Percentiles rank a stretch among this genome's conserved stretches.
These are phyloP conservation scores for Leptogaster cylindrica DNA, from an alignment of 2,888 invertebrate genomes.

Conservation along the genomic window DNA sequence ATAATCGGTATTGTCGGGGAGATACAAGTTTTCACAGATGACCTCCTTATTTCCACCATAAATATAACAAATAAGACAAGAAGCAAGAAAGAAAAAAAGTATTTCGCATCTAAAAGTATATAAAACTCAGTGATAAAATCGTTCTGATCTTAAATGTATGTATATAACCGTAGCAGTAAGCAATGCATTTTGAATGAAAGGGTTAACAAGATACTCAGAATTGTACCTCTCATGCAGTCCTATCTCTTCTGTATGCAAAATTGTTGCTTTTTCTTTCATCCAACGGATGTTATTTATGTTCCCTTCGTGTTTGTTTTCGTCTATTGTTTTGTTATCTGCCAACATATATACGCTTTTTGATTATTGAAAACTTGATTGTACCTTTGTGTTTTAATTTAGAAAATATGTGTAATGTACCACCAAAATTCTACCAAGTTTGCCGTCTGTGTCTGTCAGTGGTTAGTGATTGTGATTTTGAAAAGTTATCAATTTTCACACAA, in stretches of 20 bases:
- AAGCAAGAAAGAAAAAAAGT: too few species aligned
- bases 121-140: slow-evolving; percentile 26
- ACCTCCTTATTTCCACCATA: slow-evolving; percentile 21
- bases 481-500: slow-evolving; percentile 61
- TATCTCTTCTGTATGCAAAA: slow-evolving; percentile 25
- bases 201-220: slow-evolving; percentile 29
- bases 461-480: slow-evolving; percentile 76
- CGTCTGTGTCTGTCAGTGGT: slow-evolving; percentile 88
- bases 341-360: slow-evolving; percentile 20
- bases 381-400: slow-evolving; percentile 52
- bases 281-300: slow-evolving; percentile 26
- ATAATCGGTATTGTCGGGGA: slow-evolving; percentile 8
- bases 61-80: slow-evolving; percentile 17
- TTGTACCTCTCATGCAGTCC: slow-evolving; percentile 21
- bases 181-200: slow-evolving; percentile 35
- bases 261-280: slow-evolving; percentile 30
- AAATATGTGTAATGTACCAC: slow-evolving; percentile 91
- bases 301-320: slow-evolving; percentile 33
- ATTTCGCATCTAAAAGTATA: slow-evolving; percentile 19
- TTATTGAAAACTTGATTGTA: slow-evolving; percentile 20
- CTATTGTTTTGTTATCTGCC: slow-evolving; percentile 26
- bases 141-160: slow-evolving; percentile 19
- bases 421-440: slow-evolving; percentile 92
- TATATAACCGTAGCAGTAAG: slow-evolving; percentile 21
- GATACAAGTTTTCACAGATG: slow-evolving; percentile 5